phyloP scores from a whole-genome alignment of 2,113 vertebrate genomes.

The Barnardius zonarius region DNA sequence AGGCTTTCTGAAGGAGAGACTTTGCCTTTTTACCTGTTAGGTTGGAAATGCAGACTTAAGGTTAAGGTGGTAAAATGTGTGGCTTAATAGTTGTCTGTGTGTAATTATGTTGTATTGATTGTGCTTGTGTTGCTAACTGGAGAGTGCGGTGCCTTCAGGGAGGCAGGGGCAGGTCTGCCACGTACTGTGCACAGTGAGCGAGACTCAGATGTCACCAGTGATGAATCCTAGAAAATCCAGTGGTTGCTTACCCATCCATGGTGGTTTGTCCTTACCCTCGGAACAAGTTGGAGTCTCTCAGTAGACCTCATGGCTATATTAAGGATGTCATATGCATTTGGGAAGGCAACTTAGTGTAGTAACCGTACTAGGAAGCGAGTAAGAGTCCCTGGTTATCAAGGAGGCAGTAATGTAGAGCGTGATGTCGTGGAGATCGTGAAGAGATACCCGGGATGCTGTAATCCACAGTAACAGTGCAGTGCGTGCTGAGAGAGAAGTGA shows the following conservation, averaged over 20 bases:
- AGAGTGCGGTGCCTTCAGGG: background rate
- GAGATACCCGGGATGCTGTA: background rate
- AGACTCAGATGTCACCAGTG: background rate
- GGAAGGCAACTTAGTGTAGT: background rate
- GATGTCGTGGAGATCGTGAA: background rate
- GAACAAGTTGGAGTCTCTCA: background rate
- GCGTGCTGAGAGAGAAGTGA: background rate
- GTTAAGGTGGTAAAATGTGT: background rate
- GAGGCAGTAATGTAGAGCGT: background rate
- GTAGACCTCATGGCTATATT: background rate
- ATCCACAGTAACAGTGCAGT: background rate
- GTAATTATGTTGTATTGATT: background rate
- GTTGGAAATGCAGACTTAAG: background rate
- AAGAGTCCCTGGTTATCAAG: background rate
- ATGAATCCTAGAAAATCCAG: background rate
- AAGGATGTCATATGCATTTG: background rate
- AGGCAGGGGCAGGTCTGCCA: background rate
- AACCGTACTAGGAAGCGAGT: background rate
- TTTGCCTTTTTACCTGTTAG: background rate
- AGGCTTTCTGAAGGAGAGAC: background rate
- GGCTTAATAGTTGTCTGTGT: background rate
- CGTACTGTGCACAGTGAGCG: rapidly evolving
- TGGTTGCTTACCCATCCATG: rapidly evolving
- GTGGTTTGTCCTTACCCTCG: background rate
- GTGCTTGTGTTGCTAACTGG: background rate